Evolutionary conservation across 2,113 vertebrate genomes (phyloP), one percentile per base, ranked within the genome.

Genomic region (Oriolus oriolus): DNA sequence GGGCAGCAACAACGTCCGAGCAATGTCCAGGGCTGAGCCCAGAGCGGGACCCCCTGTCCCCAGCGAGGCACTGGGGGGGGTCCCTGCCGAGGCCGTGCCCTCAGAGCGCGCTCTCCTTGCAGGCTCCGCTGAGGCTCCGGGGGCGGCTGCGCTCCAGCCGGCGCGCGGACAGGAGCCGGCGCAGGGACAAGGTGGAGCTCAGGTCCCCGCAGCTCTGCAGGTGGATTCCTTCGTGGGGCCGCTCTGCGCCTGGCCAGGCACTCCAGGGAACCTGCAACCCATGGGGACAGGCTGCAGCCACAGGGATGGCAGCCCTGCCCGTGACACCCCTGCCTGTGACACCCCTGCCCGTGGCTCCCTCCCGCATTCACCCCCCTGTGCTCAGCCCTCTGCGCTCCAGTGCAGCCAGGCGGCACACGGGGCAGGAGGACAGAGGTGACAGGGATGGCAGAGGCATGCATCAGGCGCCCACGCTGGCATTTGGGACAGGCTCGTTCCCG

Each of bases 141-240:
- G 98, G 97, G 3, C 98, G 98, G 31, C 97, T 14, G 14, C 87
- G 97, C 73, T 98, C 98, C 74, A 98, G 91, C 37, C 97, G 89
- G 8, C 97, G 97, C 7, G 83, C 6, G 0, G 98, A 98, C 49
- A 98, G 97, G 22, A 99, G 98, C 33, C 98, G 97, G 49, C 98
- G 98, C 59, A 99, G 96, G 16, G 99, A 99, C 3, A 99, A 99
- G 4, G 98, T 98, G 4, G 98, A 99, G 97, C 98, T 99, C 75
- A 99, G 98, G 90, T 99, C 99, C 8, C 99, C 99, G 2, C 99
- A 99, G 97, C 99, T 99, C 77, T 98, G 98, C 75, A 99, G 97
- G 96, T 99, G 99, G 75, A 99, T 99, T 52, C 98, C 98, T 57
- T 99, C 98, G 2, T 97, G 95, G 23, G 95, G 93, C 39, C 39